Evolutionary conservation across 2,888 invertebrate species (phyloP).

Genomic region (Melanchra persicariae): DNA sequence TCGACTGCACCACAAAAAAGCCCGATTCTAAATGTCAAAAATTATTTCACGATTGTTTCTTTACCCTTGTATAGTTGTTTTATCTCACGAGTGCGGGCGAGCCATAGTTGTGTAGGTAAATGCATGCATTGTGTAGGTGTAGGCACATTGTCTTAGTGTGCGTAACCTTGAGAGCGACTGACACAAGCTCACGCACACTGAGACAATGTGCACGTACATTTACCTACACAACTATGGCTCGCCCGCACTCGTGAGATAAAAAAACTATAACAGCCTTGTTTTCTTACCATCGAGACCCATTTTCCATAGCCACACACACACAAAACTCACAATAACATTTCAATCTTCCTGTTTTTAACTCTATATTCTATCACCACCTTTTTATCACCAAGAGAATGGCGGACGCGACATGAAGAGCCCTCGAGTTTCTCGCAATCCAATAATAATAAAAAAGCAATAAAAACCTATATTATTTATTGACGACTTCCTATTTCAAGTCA

Average conservation of each 20-base stretch:
- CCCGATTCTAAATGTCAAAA: neutral
- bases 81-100: too few relatives aligned
- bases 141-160: too few relatives aligned
- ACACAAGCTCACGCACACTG: too few relatives aligned
- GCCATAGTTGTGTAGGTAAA: too few relatives aligned
- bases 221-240: too few relatives aligned
- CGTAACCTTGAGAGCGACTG: too few relatives aligned
- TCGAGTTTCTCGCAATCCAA: constrained; percentile 82
- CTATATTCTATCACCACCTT: constrained; percentile 75
- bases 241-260: too few relatives aligned
- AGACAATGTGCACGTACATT: too few relatives aligned
- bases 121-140: too few relatives aligned
- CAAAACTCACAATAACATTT: constrained; percentile 39
- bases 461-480: constrained; percentile 85
- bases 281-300: neutral
- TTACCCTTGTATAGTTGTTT: too few relatives aligned
- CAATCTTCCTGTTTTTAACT: constrained; percentile 63
- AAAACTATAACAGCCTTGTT: constrained; percentile 15
- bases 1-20: too few relatives aligned
- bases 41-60: neutral
- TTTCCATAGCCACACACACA: neutral
- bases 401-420: constrained; percentile 74
- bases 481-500: constrained; percentile 70
- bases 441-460: constrained; percentile 87
- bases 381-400: constrained; percentile 78